Percentiles rank a stretch among this genome's conserved stretches.
Evolutionary conservation across 2,888 invertebrate genomes (phyloP).

Genomic region (Galeruca laticollis): DNA sequence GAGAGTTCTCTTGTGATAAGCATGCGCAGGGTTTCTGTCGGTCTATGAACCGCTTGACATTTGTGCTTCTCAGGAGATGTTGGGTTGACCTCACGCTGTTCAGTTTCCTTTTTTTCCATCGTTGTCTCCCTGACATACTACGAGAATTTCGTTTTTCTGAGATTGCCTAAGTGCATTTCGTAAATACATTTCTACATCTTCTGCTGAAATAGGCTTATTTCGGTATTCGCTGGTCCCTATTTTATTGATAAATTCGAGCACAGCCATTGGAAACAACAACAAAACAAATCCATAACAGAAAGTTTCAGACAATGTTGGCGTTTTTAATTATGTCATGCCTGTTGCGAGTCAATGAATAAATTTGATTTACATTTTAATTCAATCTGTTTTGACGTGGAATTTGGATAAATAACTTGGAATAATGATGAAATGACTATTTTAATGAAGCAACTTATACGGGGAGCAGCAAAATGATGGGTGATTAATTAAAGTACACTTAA

Average conservation of each 20-base stretch:
- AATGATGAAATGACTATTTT: not conserved
- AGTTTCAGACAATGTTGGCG: too few relatives aligned
- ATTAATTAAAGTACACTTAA: too few relatives aligned
- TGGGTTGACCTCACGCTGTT: constrained; percentile 46
- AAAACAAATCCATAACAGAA: too few relatives aligned
- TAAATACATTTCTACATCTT: too few relatives aligned
- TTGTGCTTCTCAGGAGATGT: constrained; percentile 57
- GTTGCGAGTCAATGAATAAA: not conserved
- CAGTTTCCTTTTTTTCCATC: constrained; percentile 18
- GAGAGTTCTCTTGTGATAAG: constrained; percentile 42
- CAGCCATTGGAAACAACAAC: too few relatives aligned
- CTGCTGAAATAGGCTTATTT: too few relatives aligned
- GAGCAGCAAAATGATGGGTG: too few relatives aligned
- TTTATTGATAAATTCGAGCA: too few relatives aligned
- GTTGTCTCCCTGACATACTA: not conserved
- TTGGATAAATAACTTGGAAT: not conserved
- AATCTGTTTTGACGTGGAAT: not conserved
- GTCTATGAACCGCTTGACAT: constrained; percentile 61
- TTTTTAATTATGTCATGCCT: too few relatives aligned
- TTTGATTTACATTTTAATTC: not conserved
- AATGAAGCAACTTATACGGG: too few relatives aligned
- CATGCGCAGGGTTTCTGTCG: constrained; percentile 56
- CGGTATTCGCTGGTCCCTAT: too few relatives aligned
- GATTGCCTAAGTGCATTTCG: not conserved
- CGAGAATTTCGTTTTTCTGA: not conserved